Base-by-base conservation (phyloP, 2,888 invertebrate genomes). In the Napeogenes sylphis region DNA sequence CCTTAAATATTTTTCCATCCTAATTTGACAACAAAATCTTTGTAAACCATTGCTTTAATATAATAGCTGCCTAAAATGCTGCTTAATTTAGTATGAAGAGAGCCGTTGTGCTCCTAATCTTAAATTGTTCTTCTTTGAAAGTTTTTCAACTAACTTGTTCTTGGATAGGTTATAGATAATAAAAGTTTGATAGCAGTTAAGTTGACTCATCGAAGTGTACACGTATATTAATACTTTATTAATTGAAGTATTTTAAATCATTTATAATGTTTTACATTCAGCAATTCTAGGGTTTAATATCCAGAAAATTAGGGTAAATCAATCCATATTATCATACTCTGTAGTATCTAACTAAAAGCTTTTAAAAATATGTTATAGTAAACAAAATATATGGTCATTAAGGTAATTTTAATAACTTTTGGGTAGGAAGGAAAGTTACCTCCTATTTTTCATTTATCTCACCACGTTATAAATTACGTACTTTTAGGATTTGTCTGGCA, bases 81-180 rank as follows among this genome's bases (percentile, higher is more conserved):
- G 72, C 74, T 76, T 73, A 76, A 80, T 75, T 73, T 67, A 68
- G 68, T 69, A 69, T 73, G 62, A 76, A 72, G 66, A 66, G n/a
- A 57, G 55, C 57, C 61, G 66, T 63, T 53, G 68, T 64, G 66
- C 68, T 69, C 71, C 63, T 69, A 72, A 74, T 73, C 67, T 72
- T 66, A 70, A 72, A 75, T 75, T 71, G 68, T 63, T 67, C 63
- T 72, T 68, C 67, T 73, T 73, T 61, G 38, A 66, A 74, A 72
- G 61, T 72, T 75, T 72, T 70, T 65, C 68, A 61, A 68, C 70
- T 66, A 67, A 42, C 10, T 10, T 42, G 42, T 64, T 62, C 62
- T 71, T 73, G 64, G 73, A 66, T 62, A 68, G 63, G 66, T 73
- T 63, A 62, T 62, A 63, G 42, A 73, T 21, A 66, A 72, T 70